Percentiles rank a stretch among this genome's conserved stretches.
These are phyloP conservation scores for Leptocoma aspasia DNA, from an alignment of 2,113 vertebrate genomes.

Conservation along the genomic window DNA sequence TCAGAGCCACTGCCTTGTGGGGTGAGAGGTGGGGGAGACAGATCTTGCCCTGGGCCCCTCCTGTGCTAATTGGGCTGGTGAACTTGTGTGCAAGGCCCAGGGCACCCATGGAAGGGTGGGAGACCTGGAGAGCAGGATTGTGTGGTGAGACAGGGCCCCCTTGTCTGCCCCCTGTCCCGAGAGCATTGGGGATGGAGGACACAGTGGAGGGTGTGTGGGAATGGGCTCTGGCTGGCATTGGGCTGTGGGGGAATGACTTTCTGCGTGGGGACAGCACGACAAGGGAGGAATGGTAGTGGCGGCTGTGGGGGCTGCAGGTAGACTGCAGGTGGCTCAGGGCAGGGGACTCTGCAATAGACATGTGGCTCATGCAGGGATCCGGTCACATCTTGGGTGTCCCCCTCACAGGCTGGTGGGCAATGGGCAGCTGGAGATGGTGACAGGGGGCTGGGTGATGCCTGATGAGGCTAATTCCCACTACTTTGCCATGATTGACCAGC, in stretches of 20 bases:
- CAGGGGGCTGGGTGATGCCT: conserved; percentile 97
- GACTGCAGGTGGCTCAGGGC: not conserved
- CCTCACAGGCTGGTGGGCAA: conserved; percentile 74
- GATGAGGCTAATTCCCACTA: conserved; percentile 96
- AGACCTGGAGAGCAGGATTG: not conserved
- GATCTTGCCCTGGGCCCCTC: not conserved
- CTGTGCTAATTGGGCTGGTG: not conserved
- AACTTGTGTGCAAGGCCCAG: not conserved
- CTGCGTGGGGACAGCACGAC: accelerated
- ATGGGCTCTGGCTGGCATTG: not conserved
- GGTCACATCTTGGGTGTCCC: not conserved
- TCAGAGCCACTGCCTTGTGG: not conserved
- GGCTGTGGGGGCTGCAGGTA: not conserved
- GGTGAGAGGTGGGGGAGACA: not conserved
- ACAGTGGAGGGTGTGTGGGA: not conserved
- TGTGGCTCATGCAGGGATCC: not conserved
- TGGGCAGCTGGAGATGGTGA: conserved; percentile 94
- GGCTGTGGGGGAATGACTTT: not conserved
- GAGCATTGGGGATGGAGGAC: not conserved
- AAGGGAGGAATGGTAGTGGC: not conserved
- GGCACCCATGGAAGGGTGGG: not conserved
- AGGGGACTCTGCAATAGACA: not conserved
- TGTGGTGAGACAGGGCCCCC: not conserved
- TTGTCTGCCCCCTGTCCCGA: accelerated
- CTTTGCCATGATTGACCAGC: conserved; percentile 96